These are phyloP conservation scores for Halictus rubicundus DNA, from an alignment of 1,140 invertebrate species.

Conservation along the genomic window DNA sequence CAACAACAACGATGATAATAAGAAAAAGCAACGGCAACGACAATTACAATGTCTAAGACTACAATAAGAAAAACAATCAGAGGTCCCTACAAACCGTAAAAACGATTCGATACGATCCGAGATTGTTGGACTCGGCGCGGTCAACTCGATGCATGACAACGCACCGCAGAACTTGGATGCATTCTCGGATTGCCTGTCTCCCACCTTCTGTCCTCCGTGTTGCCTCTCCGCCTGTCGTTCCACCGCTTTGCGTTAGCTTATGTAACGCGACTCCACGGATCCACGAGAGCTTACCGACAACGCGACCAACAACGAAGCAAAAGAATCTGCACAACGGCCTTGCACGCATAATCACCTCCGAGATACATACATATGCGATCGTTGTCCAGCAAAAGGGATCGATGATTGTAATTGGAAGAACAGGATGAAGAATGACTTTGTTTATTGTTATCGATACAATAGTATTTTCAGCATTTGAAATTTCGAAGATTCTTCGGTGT, in stretches of 20 bases:
- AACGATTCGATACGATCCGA: neutral
- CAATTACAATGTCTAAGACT: no score
- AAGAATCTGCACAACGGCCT: slow-evolving; percentile 28
- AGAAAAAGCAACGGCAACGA: no score
- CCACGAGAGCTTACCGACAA: slow-evolving; percentile 25
- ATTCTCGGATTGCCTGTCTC: slow-evolving; percentile 34
- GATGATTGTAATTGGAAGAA: neutral
- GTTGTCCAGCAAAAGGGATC: neutral
- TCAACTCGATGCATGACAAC: neutral
- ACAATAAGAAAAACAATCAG: no score
- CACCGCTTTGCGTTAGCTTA: slow-evolving; percentile 20
- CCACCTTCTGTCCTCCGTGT: neutral
- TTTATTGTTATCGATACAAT: slow-evolving; percentile 43
- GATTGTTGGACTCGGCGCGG: neutral
- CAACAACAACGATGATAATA: no score
- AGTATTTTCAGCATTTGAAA: slow-evolving; percentile 12
- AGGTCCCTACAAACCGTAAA: neutral
- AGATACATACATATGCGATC: neutral
- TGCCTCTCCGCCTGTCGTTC: neutral
- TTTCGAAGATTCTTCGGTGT: neutral
- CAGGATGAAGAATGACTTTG: slow-evolving; percentile 44
- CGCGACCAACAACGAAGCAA: slow-evolving; percentile 22
- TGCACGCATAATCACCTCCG: neutral
- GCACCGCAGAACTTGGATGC: neutral
- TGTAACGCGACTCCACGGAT: slow-evolving; percentile 34